phyloP scores from a whole-genome alignment of 2,113 vertebrate species.

The Paradoxurus hermaphroditus region DNA sequence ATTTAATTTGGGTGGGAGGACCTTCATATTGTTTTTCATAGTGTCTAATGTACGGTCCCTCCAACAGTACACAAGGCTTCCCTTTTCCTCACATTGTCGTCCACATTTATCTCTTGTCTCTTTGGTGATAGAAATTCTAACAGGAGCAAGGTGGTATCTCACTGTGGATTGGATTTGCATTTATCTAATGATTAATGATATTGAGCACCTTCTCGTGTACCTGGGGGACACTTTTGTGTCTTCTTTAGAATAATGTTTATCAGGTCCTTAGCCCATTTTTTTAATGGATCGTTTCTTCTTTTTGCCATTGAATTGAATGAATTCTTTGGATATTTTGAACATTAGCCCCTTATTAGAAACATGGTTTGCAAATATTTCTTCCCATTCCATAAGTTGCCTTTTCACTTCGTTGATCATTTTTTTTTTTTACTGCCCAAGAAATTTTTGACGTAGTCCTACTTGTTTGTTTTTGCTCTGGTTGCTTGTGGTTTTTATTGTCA shows the following conservation, averaged over 20 bases:
- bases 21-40: neutral
- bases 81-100: neutral
- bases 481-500: neutral
- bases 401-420: neutral
- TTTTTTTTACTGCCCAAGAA: neutral
- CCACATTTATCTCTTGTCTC: neutral
- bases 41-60: neutral
- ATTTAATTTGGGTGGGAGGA: neutral
- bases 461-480: neutral
- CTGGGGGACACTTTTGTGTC: neutral
- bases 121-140: neutral
- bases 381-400: neutral
- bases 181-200: neutral
- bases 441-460: neutral
- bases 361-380: neutral
- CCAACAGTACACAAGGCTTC: neutral
- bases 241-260: neutral
- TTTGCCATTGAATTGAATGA: neutral
- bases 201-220: neutral
- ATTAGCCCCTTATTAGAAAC: neutral
- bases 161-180: neutral
- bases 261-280: neutral
- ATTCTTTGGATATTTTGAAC: neutral
- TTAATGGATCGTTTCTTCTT: neutral
- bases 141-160: neutral